Base-by-base conservation (phyloP, 2,888 invertebrate genomes). In the Nysson spinosus region DNA sequence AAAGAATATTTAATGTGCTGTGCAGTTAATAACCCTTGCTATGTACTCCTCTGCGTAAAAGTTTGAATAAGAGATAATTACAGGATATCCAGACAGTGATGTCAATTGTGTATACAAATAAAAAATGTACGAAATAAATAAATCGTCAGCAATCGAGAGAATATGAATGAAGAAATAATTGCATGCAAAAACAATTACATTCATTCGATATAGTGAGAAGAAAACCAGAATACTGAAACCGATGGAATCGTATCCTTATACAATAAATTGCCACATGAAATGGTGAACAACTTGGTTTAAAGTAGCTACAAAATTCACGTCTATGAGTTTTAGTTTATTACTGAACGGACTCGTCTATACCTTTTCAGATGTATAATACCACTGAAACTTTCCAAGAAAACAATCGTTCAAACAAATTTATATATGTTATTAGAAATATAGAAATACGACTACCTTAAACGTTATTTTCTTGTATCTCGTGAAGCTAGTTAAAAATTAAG, bases 181-280 rank as follows among this genome's bases (percentile, higher is more conserved):
- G 28, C 51, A 51, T 47, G 34, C 43, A 39, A 22, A 34, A 50
- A 67, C 16, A 32, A 32, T 49, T 40, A 46, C 52, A 63, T 34
- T 71, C 35, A 40, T 14, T 56, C 22, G 55, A 34, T 35, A 17
- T 4, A 17, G 35, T 28, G n/a, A 42, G 28, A 12, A 52, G 7
- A 7, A 50, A 28, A 34, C 40, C 28, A 52, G 30, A 55, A 22
- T 20, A 7, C 19, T 24, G 14, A 49, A 49, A 47, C 24, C 12
- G 12, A 50, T 17, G 19, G 19, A 28, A 39, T 4, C 35, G 49
- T 42, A 50, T 19, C 9, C n/a, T 24, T 39, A 34, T 44, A n/a
- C 24, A 51, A 9, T 20, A 54, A 50, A 17, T 60, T 46, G 64
- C 67, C 70, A 16, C 70, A 75, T 72, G 70, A 75, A 60, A 70